A percentile compares a stretch with the other conserved stretches of the same genome.
phyloP scores from a whole-genome alignment of 2,113 vertebrate genomes.

The Toxotes chatareus region DNA sequence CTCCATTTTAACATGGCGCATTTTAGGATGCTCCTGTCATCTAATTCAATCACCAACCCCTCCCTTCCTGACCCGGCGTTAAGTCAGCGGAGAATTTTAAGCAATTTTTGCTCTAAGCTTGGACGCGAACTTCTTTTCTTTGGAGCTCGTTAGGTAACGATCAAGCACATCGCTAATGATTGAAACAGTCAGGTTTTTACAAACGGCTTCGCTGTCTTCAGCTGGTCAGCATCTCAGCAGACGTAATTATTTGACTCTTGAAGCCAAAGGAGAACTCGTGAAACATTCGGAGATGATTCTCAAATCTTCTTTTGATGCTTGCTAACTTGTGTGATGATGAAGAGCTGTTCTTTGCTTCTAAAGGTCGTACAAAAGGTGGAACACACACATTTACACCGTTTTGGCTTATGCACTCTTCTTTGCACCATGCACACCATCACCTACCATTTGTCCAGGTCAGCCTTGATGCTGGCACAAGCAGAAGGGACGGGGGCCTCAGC shows the following conservation, averaged over 20 bases:
- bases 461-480: constrained; percentile 81
- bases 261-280: neutral
- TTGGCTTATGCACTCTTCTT: too few relatives aligned
- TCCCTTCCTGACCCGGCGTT: neutral
- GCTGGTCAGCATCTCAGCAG: neutral
- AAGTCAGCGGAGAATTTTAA: neutral
- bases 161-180: neutral
- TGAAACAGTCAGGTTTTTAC: neutral
- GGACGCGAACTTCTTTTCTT: too few relatives aligned
- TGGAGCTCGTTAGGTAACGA: neutral
- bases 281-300: neutral
- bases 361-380: neutral
- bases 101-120: neutral
- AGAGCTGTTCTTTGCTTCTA: neutral
- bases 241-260: neutral
- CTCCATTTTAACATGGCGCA: constrained; percentile 74
- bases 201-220: neutral
- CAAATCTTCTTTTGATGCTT: neutral
- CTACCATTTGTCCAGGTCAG: constrained; percentile 87
- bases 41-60: neutral
- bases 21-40: constrained; percentile 38
- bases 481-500: constrained; percentile 79
- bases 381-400: neutral
- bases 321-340: neutral
- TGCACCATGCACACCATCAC: constrained; percentile 44